Base-by-base conservation (phyloP, 2,113 vertebrate species). In the Meleagris gallopavo region DNA sequence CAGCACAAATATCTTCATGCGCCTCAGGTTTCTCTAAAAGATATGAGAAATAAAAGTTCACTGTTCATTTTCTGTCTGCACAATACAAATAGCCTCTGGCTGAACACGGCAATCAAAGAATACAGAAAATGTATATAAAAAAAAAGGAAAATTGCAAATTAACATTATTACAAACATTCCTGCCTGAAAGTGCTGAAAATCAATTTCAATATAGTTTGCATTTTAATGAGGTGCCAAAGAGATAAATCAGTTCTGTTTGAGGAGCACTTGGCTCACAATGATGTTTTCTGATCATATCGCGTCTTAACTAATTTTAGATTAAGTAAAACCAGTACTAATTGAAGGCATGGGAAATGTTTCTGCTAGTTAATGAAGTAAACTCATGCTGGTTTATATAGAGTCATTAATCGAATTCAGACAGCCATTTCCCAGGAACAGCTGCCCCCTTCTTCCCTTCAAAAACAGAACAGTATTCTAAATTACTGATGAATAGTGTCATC, bases 61-160 rank as follows among this genome's bases (percentile, higher is more conserved):
- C 96, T 98, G 97, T 98, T 98, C 97, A 97, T 97, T 98, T 98
- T 98, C 97, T 97, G 95, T 96, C 97, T 98, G 93, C 97, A 97
- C 96, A 98, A 97, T 98, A 98, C 97, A 98, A 98, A 98, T 97
- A 98, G 97, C 98, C 96, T 93, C 10, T 11, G 96, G 98, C 97
- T 96, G 90, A 98, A 98, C 96, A 97, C 84, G 89, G 96, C 62
- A 96, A 96, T 92, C 46, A 75, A 70, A 89, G 96, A 95, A 95
- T 61, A 94, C 67, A 96, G 90, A 90, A 96, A 92, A 93, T 67
- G 67, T 67, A 81, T 65, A 81, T 80, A 94, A 76, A 92, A 86
- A 86, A 93, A 62, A 41, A 88, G 80, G 57, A 97, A 97, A 97
- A 89, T 97, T 97, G 83, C 94, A 98, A 98, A 98, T 98, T 98